Evolutionary conservation across 1,140 invertebrate species (phyloP).

Genomic region (Linepithema humile): DNA sequence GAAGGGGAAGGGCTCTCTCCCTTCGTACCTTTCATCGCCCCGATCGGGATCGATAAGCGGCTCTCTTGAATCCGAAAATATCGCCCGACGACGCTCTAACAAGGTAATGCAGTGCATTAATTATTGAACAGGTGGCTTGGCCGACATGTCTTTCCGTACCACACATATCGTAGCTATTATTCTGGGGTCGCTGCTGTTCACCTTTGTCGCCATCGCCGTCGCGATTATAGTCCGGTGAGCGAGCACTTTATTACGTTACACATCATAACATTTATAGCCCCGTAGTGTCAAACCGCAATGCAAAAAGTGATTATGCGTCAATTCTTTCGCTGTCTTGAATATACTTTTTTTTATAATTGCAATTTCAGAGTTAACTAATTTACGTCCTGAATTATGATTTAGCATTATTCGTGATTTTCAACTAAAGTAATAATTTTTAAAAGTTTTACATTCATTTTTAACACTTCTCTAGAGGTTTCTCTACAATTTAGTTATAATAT

Average conservation of each 20-base stretch:
- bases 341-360: background rate
- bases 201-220: conserved; percentile 73
- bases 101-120: conserved; percentile 37
- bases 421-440: background rate
- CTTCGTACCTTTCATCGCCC: conserved; percentile 4
- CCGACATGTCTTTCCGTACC: conserved; percentile 75
- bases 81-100: conserved; percentile 18
- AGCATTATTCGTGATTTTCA: background rate
- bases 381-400: background rate
- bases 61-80: conserved; percentile 45
- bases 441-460: no score
- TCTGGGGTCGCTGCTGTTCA: conserved; percentile 78
- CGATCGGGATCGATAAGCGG: conserved; percentile 28
- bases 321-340: background rate
- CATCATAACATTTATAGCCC: conserved; percentile 7
- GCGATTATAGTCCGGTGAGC: conserved; percentile 77
- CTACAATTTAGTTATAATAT: no score
- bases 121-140: conserved; percentile 68
- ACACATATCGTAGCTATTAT: conserved; percentile 80
- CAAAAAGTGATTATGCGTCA: background rate
- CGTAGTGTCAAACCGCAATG: background rate
- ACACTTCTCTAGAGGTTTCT: no score
- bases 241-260: conserved; percentile 13
- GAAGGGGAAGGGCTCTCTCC: background rate
- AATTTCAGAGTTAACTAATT: background rate